These are phyloP conservation scores for Oceanodroma leucorhoa DNA, from an alignment of 2,797 vertebrate genomes.

Conservation along the genomic window DNA sequence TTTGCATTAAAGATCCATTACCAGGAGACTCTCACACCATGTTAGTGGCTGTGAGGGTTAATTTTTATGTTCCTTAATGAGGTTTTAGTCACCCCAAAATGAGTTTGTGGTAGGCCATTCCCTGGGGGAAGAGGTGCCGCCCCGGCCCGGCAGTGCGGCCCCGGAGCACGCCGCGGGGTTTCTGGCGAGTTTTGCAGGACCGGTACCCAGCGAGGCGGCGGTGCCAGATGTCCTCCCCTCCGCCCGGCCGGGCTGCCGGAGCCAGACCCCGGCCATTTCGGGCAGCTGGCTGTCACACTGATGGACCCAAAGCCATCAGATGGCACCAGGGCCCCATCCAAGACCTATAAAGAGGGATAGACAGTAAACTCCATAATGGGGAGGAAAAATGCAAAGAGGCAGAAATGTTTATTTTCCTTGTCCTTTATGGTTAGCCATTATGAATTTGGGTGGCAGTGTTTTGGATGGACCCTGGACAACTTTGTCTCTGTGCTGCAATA, in stretches of 20 bases:
- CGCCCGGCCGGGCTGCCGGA: not conserved
- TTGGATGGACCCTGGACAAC: not conserved
- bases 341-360: not conserved
- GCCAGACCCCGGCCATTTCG: not conserved
- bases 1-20: not conserved
- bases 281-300: not conserved
- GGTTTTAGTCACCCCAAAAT: not conserved
- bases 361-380: not conserved
- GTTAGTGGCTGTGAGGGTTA: not conserved
- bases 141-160: not conserved
- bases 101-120: not conserved
- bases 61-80: fast-evolving
- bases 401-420: slow-evolving; percentile 33
- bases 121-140: fast-evolving
- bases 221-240: not conserved
- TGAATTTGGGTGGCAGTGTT: not conserved
- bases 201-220: fast-evolving
- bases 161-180: fast-evolving
- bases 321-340: not conserved
- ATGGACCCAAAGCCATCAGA: slow-evolving; percentile 6
- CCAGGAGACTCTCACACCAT: not conserved
- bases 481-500: not conserved
- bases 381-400: not conserved
- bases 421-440: not conserved
- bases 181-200: not conserved